These are phyloP conservation scores for Microdon myrmicae DNA, from an alignment of 2,888 invertebrate genomes.

Conservation along the genomic window DNA sequence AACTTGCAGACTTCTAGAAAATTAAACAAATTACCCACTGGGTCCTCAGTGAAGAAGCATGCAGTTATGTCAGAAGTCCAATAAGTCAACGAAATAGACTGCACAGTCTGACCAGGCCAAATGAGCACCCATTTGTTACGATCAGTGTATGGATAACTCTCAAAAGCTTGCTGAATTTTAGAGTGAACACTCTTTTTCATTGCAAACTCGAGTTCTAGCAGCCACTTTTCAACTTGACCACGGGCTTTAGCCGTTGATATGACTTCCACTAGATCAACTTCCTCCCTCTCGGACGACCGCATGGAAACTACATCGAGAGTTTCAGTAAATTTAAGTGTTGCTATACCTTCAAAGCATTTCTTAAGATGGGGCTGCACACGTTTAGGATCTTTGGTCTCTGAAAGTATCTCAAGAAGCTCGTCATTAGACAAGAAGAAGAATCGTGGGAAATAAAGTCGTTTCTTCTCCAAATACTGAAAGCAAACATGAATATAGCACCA, in stretches of 20 bases:
- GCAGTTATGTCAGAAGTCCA: slow-evolving; percentile 92
- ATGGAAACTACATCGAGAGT: slow-evolving; percentile 90
- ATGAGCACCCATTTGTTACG: slow-evolving; percentile 85
- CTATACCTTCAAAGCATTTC: slow-evolving; percentile 96
- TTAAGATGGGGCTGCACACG: slow-evolving; percentile 95
- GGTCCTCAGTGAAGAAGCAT: slow-evolving; percentile 73
- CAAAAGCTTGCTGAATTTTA: slow-evolving; percentile 76
- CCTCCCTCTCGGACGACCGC: slow-evolving; percentile 83
- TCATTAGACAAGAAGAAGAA: slow-evolving; percentile 98
- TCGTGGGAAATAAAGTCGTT: slow-evolving; percentile 90
- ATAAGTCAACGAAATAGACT: slow-evolving; percentile 85
- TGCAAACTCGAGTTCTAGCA: slow-evolving; percentile 83
- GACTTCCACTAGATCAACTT: slow-evolving; percentile 78
- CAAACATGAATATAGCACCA: too few relatives aligned
- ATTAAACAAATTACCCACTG: slow-evolving; percentile 69
- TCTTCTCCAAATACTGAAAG: slow-evolving; percentile 90
- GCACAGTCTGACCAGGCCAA: slow-evolving; percentile 93
- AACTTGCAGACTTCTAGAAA: slow-evolving; percentile 79
- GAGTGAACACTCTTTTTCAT: slow-evolving; percentile 90
- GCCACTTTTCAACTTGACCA: slow-evolving; percentile 97
- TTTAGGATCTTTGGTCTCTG: slow-evolving; percentile 96
- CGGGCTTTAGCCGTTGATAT: slow-evolving; percentile 87
- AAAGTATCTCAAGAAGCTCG: slow-evolving; percentile 92
- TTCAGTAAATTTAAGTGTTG: slow-evolving; percentile 84
- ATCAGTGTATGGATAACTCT: slow-evolving; percentile 74